These are phyloP conservation scores for Poecilia gillii DNA, from an alignment of 2,797 vertebrate species.

Conservation along the genomic window DNA sequence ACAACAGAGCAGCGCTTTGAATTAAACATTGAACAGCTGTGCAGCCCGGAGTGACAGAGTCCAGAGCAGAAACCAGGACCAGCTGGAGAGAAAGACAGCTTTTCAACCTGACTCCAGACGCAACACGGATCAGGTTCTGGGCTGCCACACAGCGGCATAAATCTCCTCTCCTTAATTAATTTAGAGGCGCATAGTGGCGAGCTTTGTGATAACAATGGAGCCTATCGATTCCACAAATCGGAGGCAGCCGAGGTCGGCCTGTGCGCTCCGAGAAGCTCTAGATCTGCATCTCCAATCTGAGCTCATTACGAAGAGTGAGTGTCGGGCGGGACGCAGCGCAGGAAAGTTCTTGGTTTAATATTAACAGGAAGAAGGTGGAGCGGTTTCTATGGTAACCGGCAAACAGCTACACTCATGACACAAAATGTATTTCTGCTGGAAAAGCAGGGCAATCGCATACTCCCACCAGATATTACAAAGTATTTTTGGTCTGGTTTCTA, in stretches of 20 bases:
- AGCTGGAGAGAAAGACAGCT: conserved; percentile 86
- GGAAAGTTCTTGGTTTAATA: conserved; percentile 68
- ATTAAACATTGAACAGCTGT: conserved; percentile 40
- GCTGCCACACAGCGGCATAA: conserved; percentile 88
- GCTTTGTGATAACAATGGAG: conserved; percentile 91
- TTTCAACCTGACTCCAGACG: conserved; percentile 87
- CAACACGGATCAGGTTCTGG: conserved; percentile 96
- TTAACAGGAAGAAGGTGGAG: conserved; percentile 67
- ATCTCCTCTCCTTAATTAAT: conserved; percentile 95
- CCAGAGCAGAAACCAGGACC: conserved; percentile 90
- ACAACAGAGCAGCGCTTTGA: conserved; percentile 41
- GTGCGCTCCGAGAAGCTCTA: conserved; percentile 63
- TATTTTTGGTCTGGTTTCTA: too few species aligned
- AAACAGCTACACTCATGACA: conserved; percentile 36
- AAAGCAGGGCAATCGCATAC: not conserved
- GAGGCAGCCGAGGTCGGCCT: conserved; percentile 81
- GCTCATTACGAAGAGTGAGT: conserved; percentile 89
- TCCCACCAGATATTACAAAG: not conserved
- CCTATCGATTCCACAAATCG: conserved; percentile 89
- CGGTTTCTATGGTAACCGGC: conserved; percentile 59
- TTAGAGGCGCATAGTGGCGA: conserved; percentile 91
- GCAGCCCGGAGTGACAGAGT: conserved; percentile 68
- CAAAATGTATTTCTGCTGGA: conserved; percentile 14
- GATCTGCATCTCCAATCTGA: conserved; percentile 86
- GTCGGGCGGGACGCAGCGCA: conserved; percentile 58